phyloP scores from a whole-genome alignment of 2,888 invertebrate genomes.

The Ormyrus thymus region DNA sequence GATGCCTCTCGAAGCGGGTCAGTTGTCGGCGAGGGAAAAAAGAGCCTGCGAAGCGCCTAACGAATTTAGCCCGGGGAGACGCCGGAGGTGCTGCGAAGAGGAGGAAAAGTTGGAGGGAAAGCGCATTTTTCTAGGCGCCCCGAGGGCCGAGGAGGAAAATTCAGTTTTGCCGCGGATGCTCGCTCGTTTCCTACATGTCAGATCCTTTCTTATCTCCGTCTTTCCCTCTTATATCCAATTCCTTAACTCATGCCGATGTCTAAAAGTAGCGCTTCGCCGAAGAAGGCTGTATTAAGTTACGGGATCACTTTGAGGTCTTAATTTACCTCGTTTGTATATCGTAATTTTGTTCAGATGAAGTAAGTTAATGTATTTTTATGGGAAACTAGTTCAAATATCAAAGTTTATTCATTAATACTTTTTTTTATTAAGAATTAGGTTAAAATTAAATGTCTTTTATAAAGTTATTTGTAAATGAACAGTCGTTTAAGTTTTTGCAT shows the following conservation, averaged over 20 bases:
- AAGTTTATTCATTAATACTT: too few relatives aligned
- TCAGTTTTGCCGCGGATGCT: conserved; percentile 28
- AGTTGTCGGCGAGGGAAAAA: background rate
- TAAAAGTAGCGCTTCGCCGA: background rate
- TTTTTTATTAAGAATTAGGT: too few relatives aligned
- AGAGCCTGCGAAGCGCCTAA: conserved; percentile 42
- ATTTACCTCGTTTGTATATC: conserved; percentile 19
- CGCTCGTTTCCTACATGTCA: conserved; percentile 11
- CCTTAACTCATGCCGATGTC: conserved; percentile 13
- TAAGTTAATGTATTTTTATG: too few relatives aligned
- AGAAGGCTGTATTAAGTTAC: conserved; percentile 5
- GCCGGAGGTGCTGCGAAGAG: conserved; percentile 31
- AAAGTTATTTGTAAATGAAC: too few relatives aligned
- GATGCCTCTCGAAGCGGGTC: background rate
- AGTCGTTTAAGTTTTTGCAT: too few relatives aligned
- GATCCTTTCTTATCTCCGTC: conserved; percentile 28
- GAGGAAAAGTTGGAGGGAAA: conserved; percentile 29
- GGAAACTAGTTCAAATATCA: too few relatives aligned
- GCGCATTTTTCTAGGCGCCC: conserved; percentile 29
- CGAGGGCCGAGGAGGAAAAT: conserved; percentile 48
- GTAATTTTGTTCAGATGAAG: background rate
- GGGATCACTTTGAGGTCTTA: conserved; percentile 22
- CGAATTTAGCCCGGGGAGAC: conserved; percentile 40
- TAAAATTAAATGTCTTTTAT: too few relatives aligned
- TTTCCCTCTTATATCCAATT: conserved; percentile 6